Base-by-base conservation (phyloP, 2,888 invertebrate genomes). In the Plebejus melissa region DNA sequence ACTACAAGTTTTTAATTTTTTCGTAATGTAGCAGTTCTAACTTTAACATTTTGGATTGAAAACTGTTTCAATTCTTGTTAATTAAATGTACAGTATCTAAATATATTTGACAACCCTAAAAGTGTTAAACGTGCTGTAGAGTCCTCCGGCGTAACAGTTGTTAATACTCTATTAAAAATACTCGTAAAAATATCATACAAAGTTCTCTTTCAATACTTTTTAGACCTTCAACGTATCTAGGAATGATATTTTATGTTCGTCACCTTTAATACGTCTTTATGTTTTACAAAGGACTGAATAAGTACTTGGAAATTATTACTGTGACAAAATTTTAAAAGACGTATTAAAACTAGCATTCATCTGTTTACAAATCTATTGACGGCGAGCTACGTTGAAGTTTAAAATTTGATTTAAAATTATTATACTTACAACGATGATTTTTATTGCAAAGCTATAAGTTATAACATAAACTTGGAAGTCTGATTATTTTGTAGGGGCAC, bases 81-180 rank as follows among this genome's bases (percentile, higher is more conserved):
- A 6, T 7, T 41, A 41, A 6, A 7, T 41, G 41, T 22, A 22
- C 22, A 22, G 22, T 41, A 16, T 0, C 75, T 74, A 78, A 79
- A 78, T 77, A 76, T 80, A 82, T 83, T 80, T 50, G 72, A 9
- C 72, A 72, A 79, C 79, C 81, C 81, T 82, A 80, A 82, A 82
- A 77, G 79, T 79, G 80, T 76, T 74, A 77, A 80, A 78, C 76
- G 58, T 74, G 78, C 79, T 77, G 77, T 77, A 76, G 78, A 75
- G 77, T 77, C 79, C 76, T 74, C 75, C 76, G 38, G 77, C 76
- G 82, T 79, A 80, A 82, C 81, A 81, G 79, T 74, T 81, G 79
- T 82, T 82, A 81, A 79, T 77, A 78, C 78, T 80, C 79, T 80
- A 81, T 82, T 81, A 81, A 83, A 80, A 78, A 76, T 76, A 77